Evolutionary conservation across 1,140 invertebrate species (phyloP).

Genomic region (Drosophila watanabei): DNA sequence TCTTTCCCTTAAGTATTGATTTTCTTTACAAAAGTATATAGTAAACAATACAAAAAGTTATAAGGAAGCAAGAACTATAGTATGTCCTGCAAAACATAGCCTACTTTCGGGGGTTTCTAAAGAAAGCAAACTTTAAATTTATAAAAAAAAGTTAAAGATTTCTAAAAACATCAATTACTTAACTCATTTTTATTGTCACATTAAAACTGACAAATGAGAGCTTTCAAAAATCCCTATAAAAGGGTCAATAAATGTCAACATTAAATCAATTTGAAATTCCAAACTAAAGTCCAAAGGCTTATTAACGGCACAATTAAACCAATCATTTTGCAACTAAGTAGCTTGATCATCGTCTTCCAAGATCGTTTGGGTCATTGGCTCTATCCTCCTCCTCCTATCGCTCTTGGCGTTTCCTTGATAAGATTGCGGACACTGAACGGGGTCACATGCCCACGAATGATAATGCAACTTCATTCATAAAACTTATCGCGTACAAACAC

Average conservation of each 20-base stretch:
- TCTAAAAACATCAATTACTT: not conserved
- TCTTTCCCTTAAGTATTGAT: not conserved
- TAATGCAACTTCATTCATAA: slow-evolving; percentile 56
- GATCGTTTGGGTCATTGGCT: slow-evolving; percentile 48
- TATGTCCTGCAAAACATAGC: not conserved
- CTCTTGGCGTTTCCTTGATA: slow-evolving; percentile 56
- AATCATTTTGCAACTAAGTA: slow-evolving; percentile 14
- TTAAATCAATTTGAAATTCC: slow-evolving; percentile 24
- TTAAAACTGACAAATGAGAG: not conserved
- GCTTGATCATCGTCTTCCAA: slow-evolving; percentile 15
- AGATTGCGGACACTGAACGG: slow-evolving; percentile 53
- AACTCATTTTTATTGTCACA: not conserved
- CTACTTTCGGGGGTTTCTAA: not conserved
- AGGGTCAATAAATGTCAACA: not conserved
- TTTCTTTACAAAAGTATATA: not conserved
- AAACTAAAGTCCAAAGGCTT: not conserved
- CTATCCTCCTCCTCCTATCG: not conserved
- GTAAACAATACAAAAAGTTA: not conserved
- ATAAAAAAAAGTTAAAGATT: not conserved
- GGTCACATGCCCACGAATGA: slow-evolving; percentile 28
- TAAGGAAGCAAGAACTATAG: not conserved
- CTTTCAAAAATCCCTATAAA: not conserved
- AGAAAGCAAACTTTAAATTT: not conserved
- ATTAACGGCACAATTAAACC: not conserved
- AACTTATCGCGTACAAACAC: slow-evolving; percentile 28